Conservation (phyloP, 92 coral and sea anemone species). For the Anthopleura xanthogrammica region DNA sequence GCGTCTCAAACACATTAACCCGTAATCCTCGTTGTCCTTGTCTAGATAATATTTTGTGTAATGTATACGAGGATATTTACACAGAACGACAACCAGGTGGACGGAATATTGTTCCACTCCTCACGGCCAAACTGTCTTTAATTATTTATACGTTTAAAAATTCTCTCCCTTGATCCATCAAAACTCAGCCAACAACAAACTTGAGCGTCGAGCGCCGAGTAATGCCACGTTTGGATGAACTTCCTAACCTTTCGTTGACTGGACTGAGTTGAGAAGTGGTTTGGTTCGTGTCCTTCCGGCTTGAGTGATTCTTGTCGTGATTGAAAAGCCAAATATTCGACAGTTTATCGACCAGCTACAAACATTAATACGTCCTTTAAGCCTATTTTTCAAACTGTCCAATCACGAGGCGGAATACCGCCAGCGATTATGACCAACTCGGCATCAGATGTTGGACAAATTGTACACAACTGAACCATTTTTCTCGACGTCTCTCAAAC, state of each 20-base stretch:
- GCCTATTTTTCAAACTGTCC: neutral
- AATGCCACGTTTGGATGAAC: neutral
- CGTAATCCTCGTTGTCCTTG: neutral
- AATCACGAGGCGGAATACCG: neutral
- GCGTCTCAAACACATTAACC: neutral
- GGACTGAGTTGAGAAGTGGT: neutral
- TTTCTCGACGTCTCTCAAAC: neutral
- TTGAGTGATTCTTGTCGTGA: neutral
- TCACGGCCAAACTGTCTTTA: neutral
- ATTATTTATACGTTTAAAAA: neutral
- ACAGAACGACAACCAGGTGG: neutral
- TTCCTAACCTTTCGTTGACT: neutral
- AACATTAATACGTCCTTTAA: neutral
- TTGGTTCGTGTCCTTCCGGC: neutral
- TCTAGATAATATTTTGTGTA: neutral
- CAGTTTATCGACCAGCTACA: slow-evolving; percentile 12
- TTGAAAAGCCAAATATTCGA: slow-evolving; percentile 2
- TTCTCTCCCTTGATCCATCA: neutral
- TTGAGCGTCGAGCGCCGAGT: neutral
- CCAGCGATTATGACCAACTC: neutral
- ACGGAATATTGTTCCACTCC: neutral
- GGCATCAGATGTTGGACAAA: neutral
- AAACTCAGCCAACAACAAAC: neutral
- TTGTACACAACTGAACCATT: neutral
- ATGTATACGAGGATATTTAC: neutral